Conservation (phyloP, 2,888 invertebrate genomes). For the Eristalis tenax region DNA sequence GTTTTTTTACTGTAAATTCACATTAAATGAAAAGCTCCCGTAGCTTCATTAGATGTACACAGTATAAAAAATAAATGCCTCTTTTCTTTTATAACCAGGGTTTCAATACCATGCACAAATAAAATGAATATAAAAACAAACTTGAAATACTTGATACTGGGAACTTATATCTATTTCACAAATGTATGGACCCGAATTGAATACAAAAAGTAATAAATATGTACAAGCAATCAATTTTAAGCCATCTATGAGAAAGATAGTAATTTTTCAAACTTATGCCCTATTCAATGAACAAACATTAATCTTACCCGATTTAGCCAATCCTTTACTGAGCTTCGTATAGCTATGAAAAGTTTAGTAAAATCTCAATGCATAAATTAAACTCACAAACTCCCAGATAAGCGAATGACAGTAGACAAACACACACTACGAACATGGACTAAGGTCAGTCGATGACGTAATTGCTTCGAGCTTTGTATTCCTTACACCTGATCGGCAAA, state of each 20-base stretch:
- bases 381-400: constrained; percentile 7
- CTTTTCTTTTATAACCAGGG: constrained; percentile 58
- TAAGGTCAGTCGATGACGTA: constrained; percentile 58
- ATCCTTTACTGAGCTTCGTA: constrained; percentile 62
- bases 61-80: constrained; percentile 40
- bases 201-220: neutral
- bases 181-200: too few relatives aligned
- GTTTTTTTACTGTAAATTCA: constrained; percentile 9
- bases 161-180: constrained; percentile 5
- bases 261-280: neutral
- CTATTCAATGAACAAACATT: constrained; percentile 2
- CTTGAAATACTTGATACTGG: constrained; percentile 21
- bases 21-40: too few relatives aligned
- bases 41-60: constrained; percentile 57
- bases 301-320: constrained; percentile 30
- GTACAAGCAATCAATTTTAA: too few relatives aligned
- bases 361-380: constrained; percentile 24
- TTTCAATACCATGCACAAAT: neutral
- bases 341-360: constrained; percentile 48
- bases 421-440: constrained; percentile 49
- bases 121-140: constrained; percentile 12
- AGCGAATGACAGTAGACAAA: constrained; percentile 9
- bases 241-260: neutral
- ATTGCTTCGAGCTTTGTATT: constrained; percentile 12
- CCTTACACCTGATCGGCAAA: constrained; percentile 1